phyloP scores from a whole-genome alignment of 2,797 vertebrate species.

The Gymnopithys bicolor region DNA sequence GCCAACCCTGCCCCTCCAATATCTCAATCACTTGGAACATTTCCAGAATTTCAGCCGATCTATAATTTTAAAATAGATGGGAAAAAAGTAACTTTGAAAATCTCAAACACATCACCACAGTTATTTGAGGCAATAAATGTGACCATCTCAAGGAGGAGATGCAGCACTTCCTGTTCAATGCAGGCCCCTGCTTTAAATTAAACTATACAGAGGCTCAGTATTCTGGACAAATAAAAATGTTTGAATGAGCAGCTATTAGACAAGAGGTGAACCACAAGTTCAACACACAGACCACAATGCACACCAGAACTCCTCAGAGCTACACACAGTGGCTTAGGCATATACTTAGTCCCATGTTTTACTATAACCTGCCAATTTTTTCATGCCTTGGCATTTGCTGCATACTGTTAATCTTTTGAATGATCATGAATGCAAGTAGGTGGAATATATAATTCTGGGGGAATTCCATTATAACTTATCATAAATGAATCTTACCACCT shows the following conservation, averaged over 20 bases:
- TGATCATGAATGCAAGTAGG: not conserved
- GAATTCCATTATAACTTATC: slow-evolving; percentile 36
- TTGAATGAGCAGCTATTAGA: not conserved
- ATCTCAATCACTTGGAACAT: accelerated
- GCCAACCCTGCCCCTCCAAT: not conserved
- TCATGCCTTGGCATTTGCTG: not conserved
- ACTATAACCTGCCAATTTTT: not conserved
- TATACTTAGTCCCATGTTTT: not conserved
- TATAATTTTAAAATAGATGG: not conserved
- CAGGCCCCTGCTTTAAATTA: not conserved
- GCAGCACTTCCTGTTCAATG: not conserved
- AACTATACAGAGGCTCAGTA: not conserved
- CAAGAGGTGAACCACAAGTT: not conserved
- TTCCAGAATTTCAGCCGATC: not conserved
- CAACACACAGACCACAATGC: not conserved
- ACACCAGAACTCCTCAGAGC: not conserved
- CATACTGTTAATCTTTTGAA: not conserved
- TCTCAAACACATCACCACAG: not conserved
- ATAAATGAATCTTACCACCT: slow-evolving; percentile 26
- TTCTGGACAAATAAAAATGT: not conserved
- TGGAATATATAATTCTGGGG: not conserved
- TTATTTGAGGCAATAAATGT: not conserved
- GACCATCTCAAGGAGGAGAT: not conserved
- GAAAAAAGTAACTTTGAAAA: not conserved
- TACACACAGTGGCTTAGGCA: not conserved